Percentiles rank a stretch among this genome's conserved stretches.
Conservation (phyloP, 30 jellyfish, hydroid and myxozoan genomes). For the Pelagia noctiluca region DNA sequence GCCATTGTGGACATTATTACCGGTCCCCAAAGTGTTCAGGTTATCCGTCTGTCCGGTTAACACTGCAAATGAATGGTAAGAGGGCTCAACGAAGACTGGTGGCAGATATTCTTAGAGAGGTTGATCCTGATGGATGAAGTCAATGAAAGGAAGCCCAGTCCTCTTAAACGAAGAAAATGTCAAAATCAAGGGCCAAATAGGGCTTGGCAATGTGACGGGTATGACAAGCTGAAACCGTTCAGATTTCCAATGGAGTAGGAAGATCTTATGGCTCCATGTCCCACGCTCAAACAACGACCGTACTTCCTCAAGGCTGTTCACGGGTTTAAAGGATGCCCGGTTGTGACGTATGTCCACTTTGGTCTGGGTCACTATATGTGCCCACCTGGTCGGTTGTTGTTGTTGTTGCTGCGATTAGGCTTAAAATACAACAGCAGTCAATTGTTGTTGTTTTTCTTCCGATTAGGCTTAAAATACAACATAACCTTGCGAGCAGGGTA, state of each 20-base stretch:
- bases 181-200: background rate
- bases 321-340: no score
- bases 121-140: constrained; percentile 51
- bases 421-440: no score
- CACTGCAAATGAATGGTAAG: constrained; percentile 20
- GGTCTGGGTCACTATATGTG: no score
- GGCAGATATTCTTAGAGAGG: background rate
- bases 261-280: constrained; percentile 13
- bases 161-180: background rate
- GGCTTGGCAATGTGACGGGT: constrained; percentile 18
- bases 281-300: constrained; percentile 33
- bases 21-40: background rate
- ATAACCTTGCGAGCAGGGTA: no score
- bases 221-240: constrained; percentile 11
- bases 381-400: no score
- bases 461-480: no score
- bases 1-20: background rate
- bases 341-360: no score
- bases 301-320: no score
- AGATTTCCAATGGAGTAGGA: constrained; percentile 14
- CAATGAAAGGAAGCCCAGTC: background rate
- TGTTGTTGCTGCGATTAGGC: no score
- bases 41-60: constrained; percentile 35
- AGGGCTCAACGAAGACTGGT: constrained; percentile 30
- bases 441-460: no score